These are phyloP conservation scores for Carposina sasakii DNA, from an alignment of 1,140 invertebrate species.

Conservation along the genomic window DNA sequence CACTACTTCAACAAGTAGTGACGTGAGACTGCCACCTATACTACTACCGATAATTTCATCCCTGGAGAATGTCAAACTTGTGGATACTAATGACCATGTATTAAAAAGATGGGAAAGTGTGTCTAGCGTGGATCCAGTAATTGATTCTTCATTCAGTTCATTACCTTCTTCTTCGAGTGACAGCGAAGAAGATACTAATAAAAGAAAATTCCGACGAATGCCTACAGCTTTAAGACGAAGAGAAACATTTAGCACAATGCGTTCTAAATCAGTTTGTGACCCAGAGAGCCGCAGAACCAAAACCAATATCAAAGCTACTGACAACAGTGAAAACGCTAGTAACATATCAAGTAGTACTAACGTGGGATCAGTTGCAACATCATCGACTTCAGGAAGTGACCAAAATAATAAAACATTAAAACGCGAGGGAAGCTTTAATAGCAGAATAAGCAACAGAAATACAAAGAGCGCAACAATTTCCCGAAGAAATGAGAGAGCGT, in stretches of 20 bases:
- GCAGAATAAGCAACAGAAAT: conserved; percentile 60
- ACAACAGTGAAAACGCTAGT: conserved; percentile 64
- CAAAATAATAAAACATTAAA: conserved; percentile 48
- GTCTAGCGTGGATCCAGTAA: conserved; percentile 78
- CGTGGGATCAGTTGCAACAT: conserved; percentile 55
- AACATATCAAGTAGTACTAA: conserved; percentile 62
- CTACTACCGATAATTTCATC: conserved; percentile 76
- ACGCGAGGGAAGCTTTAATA: conserved; percentile 51
- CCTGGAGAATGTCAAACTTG: conserved; percentile 61
- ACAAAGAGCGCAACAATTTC: conserved; percentile 76
- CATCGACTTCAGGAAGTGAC: conserved; percentile 66
- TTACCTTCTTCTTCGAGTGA: conserved; percentile 68
- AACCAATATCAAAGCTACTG: conserved; percentile 41
- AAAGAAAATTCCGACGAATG: conserved; percentile 45
- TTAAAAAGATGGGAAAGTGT: conserved; percentile 72
- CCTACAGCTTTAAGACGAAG: conserved; percentile 55
- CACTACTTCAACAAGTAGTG: conserved; percentile 69
- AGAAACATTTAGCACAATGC: conserved; percentile 56
- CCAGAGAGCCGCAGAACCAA: conserved; percentile 55
- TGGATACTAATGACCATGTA: conserved; percentile 45
- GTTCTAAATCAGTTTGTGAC: conserved; percentile 67
- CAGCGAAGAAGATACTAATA: conserved; percentile 67
- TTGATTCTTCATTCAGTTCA: conserved; percentile 79
- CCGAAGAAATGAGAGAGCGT: conserved; percentile 51
- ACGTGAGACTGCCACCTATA: conserved; percentile 79